Evolutionary conservation across 2,113 vertebrate species (phyloP).

Genomic region (Brienomyrus brachyistius): DNA sequence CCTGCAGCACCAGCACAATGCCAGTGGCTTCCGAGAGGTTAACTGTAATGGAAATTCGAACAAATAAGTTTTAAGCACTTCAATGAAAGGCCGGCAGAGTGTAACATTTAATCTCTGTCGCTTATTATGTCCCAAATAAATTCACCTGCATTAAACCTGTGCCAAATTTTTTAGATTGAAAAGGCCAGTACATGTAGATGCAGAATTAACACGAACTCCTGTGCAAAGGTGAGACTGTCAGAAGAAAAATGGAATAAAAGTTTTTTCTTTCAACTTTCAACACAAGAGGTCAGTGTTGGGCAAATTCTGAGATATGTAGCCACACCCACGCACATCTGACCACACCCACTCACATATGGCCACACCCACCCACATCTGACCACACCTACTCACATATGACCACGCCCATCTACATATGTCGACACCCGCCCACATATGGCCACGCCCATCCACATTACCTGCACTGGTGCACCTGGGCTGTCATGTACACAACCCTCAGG

Average conservation of each 20-base stretch:
- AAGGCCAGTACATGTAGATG: neutral
- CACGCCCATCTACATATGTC: neutral
- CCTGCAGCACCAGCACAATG: neutral
- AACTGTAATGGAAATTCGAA: neutral
- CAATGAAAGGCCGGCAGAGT: neutral
- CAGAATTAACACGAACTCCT: neutral
- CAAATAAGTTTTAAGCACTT: neutral
- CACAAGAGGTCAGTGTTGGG: neutral
- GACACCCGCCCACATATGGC: no score
- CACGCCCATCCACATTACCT: neutral
- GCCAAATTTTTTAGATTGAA: neutral
- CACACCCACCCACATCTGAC: neutral
- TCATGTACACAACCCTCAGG: neutral
- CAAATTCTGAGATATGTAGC: neutral
- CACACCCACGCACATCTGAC: neutral
- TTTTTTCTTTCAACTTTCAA: neutral
- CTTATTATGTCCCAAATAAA: neutral
- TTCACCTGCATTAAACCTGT: neutral
- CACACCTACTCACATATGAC: no score
- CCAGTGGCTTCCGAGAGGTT: neutral
- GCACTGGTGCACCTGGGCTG: neutral
- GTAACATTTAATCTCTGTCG: neutral
- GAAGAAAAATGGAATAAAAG: neutral
- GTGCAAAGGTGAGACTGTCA: neutral
- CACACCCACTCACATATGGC: neutral